These are phyloP conservation scores for Porites australiensis DNA, from an alignment of 64 coral and sea anemone species.

Conservation along the genomic window DNA sequence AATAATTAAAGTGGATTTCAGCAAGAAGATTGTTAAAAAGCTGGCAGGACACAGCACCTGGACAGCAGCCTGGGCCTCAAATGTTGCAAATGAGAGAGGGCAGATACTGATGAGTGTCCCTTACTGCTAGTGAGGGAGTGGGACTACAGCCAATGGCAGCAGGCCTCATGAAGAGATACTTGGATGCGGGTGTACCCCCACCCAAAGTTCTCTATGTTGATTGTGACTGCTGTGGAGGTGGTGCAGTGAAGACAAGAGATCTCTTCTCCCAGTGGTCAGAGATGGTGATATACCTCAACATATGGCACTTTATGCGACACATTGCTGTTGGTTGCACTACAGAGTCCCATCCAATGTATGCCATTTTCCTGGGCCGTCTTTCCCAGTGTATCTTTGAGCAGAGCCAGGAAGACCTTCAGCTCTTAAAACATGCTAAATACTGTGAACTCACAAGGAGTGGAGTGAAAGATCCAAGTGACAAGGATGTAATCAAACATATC, in stretches of 20 bases:
- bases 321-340: conserved; percentile 22
- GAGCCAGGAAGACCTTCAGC: background rate
- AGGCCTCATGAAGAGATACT: conserved; percentile 32
- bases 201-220: conserved; percentile 66
- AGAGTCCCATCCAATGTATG: conserved; percentile 66
- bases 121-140: conserved; percentile 54
- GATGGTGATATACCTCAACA: conserved; percentile 40
- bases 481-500: background rate
- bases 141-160: conserved; percentile 58
- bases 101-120: conserved; percentile 71
- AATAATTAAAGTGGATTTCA: conserved; percentile 74
- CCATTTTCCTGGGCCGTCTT: conserved; percentile 31
- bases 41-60: conserved; percentile 21
- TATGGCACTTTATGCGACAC: conserved; percentile 52
- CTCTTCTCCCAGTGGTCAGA: conserved; percentile 33
- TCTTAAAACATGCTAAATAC: background rate
- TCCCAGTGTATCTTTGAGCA: conserved; percentile 54
- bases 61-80: conserved; percentile 56
- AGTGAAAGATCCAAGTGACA: background rate
- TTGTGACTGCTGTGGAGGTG: conserved; percentile 44
- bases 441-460: background rate
- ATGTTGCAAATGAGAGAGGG: conserved; percentile 56
- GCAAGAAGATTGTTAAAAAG: conserved; percentile 54
- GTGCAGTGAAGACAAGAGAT: background rate
- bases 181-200: conserved; percentile 6